Conservation (phyloP, 2,797 vertebrate species). For the Melopsittacus undulatus region DNA sequence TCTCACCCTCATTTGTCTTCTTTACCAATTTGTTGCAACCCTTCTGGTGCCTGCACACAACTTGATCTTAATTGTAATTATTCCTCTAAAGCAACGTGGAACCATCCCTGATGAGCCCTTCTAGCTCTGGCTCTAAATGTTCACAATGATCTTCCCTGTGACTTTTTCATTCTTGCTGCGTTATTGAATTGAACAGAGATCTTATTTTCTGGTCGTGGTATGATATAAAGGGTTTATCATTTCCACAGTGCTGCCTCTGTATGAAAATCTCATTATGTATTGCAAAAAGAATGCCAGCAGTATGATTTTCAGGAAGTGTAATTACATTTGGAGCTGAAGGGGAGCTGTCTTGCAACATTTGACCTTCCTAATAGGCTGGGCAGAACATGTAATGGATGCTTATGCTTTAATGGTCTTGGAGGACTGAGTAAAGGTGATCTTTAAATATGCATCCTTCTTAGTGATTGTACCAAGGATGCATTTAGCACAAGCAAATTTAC, state of each 20-base stretch:
- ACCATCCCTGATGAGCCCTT: background rate
- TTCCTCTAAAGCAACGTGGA: background rate
- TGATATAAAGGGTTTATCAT: background rate
- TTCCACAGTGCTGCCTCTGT: background rate
- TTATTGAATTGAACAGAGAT: background rate
- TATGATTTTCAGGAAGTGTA: conserved; percentile 61
- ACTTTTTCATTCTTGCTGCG: background rate
- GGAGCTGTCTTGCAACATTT: conserved; percentile 59
- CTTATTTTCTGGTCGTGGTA: background rate
- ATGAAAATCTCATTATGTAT: conserved; percentile 46
- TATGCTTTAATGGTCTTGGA: conserved; percentile 69
- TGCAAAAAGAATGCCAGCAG: conserved; percentile 15
- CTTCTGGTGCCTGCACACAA: background rate
- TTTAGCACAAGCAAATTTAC: conserved; percentile 44
- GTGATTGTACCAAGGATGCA: conserved; percentile 29
- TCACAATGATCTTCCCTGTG: background rate
- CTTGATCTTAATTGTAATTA: background rate
- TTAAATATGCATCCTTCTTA: conserved; percentile 45
- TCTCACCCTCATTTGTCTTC: background rate
- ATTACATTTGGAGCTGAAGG: conserved; percentile 68
- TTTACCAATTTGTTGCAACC: background rate
- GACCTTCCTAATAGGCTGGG: conserved; percentile 73
- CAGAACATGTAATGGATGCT: conserved; percentile 65
- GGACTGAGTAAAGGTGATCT: conserved; percentile 68
- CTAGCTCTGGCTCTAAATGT: background rate